Base-by-base conservation (phyloP, 2,888 invertebrate genomes). In the Pediacus dermestoides region DNA sequence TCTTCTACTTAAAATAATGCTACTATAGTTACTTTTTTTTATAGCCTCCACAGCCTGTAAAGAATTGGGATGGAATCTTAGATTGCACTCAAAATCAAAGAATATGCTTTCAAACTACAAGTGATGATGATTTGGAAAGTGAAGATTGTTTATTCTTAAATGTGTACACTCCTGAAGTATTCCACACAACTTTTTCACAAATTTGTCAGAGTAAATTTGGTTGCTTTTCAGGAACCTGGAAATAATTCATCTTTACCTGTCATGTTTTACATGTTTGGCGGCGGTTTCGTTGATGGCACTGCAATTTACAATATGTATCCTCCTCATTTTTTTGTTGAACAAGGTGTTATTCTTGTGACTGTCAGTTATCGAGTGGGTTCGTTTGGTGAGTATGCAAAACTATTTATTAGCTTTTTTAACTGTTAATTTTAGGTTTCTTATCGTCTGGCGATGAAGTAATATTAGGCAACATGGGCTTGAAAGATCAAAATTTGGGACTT, bases 241-340 rank as follows among this genome's bases (percentile, higher is more conserved):
- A 23, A 31, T 11, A 37, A 38, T 1, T 9, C 46, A 11, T 31
- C 49, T 4, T 38, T 67, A 30, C 66, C 70, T 9, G 70, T 70
- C 0, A 53, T 70, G 39, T 57, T 69, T 8, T 64, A 57, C 39
- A 60, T 70, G 30, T 68, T 70, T 42, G 68, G 69, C 2, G 70
- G 70, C 4, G 66, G 61, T 3, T 70, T 66, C 44, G 58, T 63
- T 42, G 50, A 48, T 13, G 68, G 70, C 1, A 39, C 51, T n/a
- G 61, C 60, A 2, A 31, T 25, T 22, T 42, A 46, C 14, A 44
- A 58, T 11, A 34, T 38, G 2, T 56, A 52, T 22, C 67, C 66
- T 6, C 67, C 70, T 1, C 50, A 62, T 35, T 57, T 57, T 18
- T 46, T 67, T 4, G 58, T 69, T 49, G 60, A 60, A 31, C 48